Conservation (phyloP, 2,113 vertebrate genomes). For the Ramphastos sulfuratus region DNA sequence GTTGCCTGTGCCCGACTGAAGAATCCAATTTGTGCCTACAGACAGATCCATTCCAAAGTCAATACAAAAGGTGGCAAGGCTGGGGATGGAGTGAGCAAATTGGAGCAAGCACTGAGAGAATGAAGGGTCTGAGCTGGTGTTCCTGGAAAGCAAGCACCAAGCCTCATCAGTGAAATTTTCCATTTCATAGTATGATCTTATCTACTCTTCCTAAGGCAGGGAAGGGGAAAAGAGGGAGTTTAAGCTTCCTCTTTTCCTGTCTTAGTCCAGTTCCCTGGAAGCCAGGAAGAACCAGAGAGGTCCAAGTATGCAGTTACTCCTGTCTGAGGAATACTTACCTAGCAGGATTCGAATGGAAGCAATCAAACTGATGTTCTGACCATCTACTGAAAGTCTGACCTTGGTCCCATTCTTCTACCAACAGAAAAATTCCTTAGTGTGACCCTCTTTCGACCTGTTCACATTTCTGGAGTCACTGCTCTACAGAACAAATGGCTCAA, state of each 20-base stretch:
- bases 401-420: background rate
- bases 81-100: background rate
- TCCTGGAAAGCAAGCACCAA: background rate
- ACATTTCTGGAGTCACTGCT: background rate
- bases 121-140: background rate
- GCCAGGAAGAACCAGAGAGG: background rate
- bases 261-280: background rate
- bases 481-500: background rate
- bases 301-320: background rate
- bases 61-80: background rate
- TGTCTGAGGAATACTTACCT: too few species aligned
- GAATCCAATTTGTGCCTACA: background rate
- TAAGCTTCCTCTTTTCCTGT: background rate
- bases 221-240: background rate
- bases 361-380: background rate
- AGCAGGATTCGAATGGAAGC: background rate
- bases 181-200: rapidly evolving
- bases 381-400: background rate
- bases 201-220: background rate
- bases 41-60: background rate
- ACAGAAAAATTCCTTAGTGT: background rate
- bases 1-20: background rate
- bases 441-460: background rate
- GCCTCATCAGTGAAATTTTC: background rate
- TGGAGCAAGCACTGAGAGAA: background rate